phyloP scores from a whole-genome alignment of 2,888 invertebrate species.

The Campoplex nolae region DNA sequence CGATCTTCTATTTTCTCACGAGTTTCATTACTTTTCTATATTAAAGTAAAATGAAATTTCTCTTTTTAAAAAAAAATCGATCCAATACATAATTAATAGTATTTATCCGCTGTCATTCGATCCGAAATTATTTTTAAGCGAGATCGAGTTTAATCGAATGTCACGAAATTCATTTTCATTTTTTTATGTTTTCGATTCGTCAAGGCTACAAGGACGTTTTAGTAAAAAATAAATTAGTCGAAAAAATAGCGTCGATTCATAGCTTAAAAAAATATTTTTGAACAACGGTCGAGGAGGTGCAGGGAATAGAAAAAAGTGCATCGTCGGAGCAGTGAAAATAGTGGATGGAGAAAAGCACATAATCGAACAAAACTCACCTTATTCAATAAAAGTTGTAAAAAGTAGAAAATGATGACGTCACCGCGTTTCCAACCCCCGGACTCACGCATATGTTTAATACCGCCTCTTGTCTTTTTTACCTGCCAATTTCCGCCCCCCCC shows the following conservation, averaged over 20 bases:
- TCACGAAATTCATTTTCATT: neutral
- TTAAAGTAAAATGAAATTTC: neutral
- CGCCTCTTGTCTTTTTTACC: slow-evolving; percentile 11
- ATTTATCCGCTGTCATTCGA: neutral
- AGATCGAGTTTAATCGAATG: neutral
- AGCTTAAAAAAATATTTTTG: no score
- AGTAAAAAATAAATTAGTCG: neutral
- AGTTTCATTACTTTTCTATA: neutral
- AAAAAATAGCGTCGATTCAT: no score
- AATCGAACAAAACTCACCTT: slow-evolving; percentile 34
- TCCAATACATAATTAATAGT: neutral
- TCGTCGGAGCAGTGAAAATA: slow-evolving; percentile 13
- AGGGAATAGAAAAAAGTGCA: neutral
- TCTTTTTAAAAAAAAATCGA: neutral
- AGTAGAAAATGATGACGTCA: neutral
- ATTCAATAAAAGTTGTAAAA: slow-evolving; percentile 1
- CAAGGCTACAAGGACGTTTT: neutral
- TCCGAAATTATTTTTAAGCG: neutral
- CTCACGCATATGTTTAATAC: slow-evolving; percentile 39
- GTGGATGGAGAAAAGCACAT: slow-evolving; percentile 28
- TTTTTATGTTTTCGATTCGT: neutral
- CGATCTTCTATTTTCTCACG: neutral
- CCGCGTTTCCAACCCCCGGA: slow-evolving; percentile 34
- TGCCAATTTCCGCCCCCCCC: slow-evolving; percentile 31
- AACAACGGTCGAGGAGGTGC: neutral